Conservation (phyloP, 2,797 vertebrate genomes). For the Luscinia luscinia region DNA sequence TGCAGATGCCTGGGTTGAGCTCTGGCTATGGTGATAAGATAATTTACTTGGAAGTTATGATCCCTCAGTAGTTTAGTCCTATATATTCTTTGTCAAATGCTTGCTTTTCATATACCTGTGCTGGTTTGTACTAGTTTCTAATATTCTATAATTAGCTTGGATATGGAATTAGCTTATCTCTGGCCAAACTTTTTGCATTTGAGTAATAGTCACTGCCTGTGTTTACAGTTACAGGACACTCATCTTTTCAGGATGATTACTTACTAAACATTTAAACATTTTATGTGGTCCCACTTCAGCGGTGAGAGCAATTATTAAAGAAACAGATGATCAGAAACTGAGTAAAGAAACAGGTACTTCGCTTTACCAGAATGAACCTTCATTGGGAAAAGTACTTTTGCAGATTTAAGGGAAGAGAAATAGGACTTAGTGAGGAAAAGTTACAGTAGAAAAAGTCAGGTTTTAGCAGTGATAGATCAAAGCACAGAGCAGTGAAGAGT, state of each 20-base stretch:
- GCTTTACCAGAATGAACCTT: not conserved
- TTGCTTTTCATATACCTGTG: not conserved
- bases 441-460: fast-evolving
- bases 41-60: not conserved
- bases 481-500: not conserved
- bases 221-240: not conserved
- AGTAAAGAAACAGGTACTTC: not conserved
- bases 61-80: not conserved
- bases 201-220: not conserved
- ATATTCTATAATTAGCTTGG: not conserved
- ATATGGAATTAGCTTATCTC: not conserved
- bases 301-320: not conserved
- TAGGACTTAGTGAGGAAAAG: not conserved
- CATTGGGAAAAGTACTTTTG: not conserved
- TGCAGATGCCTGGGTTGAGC: not conserved
- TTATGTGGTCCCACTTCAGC: not conserved
- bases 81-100: not conserved
- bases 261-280: not conserved
- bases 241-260: not conserved
- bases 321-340: not conserved
- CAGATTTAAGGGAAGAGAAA: not conserved
- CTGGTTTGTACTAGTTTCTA: not conserved
- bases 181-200: not conserved
- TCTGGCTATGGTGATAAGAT: not conserved
- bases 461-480: not conserved